These are phyloP conservation scores for Colletes gigas DNA, from an alignment of 1,140 invertebrate species.

Conservation along the genomic window DNA sequence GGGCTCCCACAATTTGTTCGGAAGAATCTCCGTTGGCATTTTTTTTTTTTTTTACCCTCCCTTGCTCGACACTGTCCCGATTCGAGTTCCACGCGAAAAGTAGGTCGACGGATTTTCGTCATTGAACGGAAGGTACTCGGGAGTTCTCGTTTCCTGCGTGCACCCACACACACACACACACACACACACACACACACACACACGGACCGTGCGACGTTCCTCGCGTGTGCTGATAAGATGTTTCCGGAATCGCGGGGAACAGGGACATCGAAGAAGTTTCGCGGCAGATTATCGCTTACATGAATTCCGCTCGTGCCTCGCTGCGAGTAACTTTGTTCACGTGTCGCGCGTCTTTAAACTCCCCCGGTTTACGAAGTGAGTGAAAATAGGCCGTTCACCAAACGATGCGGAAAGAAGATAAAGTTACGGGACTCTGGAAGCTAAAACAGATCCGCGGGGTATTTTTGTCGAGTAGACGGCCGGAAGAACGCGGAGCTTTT, in stretches of 20 bases:
- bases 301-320: not conserved
- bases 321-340: not conserved
- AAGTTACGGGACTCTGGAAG: not conserved
- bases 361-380: not conserved
- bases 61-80: not conserved
- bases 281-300: conserved; percentile 18
- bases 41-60: not conserved
- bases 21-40: not conserved
- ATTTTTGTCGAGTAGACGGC: not conserved
- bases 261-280: conserved; percentile 8
- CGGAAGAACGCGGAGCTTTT: not conserved
- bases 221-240: not conserved
- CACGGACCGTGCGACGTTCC: not conserved
- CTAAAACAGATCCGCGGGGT: not conserved
- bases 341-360: not conserved
- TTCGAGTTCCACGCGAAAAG: not conserved
- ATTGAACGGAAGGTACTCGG: conserved; percentile 1
- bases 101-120: conserved; percentile 10
- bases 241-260: not conserved
- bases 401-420: conserved; percentile 18
- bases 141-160: conserved; percentile 1
- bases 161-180: not conserved
- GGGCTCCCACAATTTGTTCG: not conserved
- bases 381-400: conserved; percentile 5
- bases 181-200: not conserved